phyloP scores from a whole-genome alignment of 2,888 invertebrate genomes.

The Deroplatys truncata region DNA sequence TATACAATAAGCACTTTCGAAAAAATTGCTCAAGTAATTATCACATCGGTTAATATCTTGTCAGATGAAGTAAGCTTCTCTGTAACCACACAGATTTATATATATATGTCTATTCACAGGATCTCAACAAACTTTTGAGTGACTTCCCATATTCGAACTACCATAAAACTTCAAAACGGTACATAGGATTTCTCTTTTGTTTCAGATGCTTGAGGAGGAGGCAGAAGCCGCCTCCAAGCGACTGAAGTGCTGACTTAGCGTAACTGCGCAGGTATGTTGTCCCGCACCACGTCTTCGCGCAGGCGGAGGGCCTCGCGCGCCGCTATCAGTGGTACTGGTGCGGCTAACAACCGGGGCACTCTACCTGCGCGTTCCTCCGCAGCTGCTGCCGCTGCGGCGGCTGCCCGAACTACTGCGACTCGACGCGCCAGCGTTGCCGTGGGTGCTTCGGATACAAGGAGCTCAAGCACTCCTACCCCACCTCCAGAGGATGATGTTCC shows the following conservation, averaged over 20 bases:
- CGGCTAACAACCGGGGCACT: slow-evolving; percentile 35
- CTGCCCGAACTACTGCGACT: slow-evolving; percentile 42
- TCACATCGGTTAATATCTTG: too few relatives aligned
- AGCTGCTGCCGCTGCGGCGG: slow-evolving; percentile 46
- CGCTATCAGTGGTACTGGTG: slow-evolving; percentile 38
- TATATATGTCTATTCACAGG: too few relatives aligned
- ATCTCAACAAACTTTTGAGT: too few relatives aligned
- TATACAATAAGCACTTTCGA: too few relatives aligned
- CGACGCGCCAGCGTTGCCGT: slow-evolving; percentile 36
- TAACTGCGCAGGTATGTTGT: slow-evolving; percentile 50
- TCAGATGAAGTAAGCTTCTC: too few relatives aligned
- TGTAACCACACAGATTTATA: too few relatives aligned
- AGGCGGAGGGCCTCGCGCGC: slow-evolving; percentile 63
- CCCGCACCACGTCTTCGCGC: slow-evolving; percentile 63
- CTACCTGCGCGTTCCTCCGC: slow-evolving; percentile 54
- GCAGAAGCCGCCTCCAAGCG: not conserved
- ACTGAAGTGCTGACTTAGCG: not conserved
- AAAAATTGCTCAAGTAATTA: too few relatives aligned
- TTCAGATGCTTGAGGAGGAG: not conserved
- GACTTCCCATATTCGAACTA: too few relatives aligned
- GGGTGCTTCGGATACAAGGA: slow-evolving; percentile 27
- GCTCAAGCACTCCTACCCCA: slow-evolving; percentile 34
- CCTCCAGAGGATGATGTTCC: slow-evolving; percentile 51
- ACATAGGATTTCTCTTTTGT: not conserved
- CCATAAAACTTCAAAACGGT: too few relatives aligned